These are phyloP conservation scores for Pterobdella sp. DNA, from an alignment of 2,888 invertebrate species.

Conservation along the genomic window DNA sequence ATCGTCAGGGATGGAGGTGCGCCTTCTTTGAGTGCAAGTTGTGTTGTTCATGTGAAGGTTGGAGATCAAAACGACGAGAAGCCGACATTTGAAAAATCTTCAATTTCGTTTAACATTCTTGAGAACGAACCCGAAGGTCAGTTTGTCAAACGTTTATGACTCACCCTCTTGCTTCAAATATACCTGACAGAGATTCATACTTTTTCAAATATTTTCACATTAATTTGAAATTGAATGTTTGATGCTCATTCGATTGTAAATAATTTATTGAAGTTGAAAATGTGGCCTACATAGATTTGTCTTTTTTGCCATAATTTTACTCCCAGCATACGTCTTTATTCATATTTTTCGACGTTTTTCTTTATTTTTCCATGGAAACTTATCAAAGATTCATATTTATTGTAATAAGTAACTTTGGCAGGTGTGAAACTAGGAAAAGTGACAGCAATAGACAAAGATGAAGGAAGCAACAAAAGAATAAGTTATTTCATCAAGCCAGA, in stretches of 20 bases:
- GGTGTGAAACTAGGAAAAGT: slow-evolving; percentile 2
- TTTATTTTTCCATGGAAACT: too few relatives aligned
- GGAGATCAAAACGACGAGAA: slow-evolving; percentile 19
- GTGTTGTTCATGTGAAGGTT: neutral
- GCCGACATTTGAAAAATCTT: neutral
- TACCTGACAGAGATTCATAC: neutral
- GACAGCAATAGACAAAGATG: slow-evolving; percentile 17
- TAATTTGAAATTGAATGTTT: too few relatives aligned
- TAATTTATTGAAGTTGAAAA: too few relatives aligned
- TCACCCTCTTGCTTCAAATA: neutral
- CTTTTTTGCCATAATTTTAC: too few relatives aligned
- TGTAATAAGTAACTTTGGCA: too few relatives aligned
- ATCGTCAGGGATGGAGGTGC: neutral
- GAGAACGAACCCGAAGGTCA: slow-evolving; percentile 9
- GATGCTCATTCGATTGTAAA: too few relatives aligned
- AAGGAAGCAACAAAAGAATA: neutral
- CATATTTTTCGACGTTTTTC: too few relatives aligned
- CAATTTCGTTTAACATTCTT: slow-evolving; percentile 4
- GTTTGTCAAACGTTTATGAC: neutral
- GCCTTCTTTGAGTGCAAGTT: neutral
- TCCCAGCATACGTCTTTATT: too few relatives aligned
- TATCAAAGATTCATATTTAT: too few relatives aligned
- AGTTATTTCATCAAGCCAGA: slow-evolving; percentile 12
- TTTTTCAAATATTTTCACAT: neutral
- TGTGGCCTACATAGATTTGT: too few relatives aligned